These are phyloP conservation scores for Pyralis farinalis DNA, from an alignment of 2,888 invertebrate genomes.

Conservation along the genomic window DNA sequence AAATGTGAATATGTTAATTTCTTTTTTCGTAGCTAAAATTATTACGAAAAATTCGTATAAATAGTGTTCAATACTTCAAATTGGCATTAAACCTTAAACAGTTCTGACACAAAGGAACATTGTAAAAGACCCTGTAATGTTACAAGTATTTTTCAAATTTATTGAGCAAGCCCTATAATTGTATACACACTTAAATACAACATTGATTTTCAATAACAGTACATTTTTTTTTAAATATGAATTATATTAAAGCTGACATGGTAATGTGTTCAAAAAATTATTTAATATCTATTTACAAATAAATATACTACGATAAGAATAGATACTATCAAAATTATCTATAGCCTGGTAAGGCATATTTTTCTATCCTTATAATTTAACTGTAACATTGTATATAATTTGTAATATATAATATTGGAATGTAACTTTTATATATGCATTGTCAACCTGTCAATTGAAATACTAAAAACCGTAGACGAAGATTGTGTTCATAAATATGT, in stretches of 20 bases:
- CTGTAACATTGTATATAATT: no score
- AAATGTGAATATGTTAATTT: neutral
- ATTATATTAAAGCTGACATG: constrained; percentile 53
- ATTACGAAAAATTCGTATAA: constrained; percentile 6
- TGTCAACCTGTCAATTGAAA: no score
- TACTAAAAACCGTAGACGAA: no score
- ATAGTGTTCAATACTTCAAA: constrained; percentile 8
- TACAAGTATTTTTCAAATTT: constrained; percentile 11
- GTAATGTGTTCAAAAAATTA: constrained; percentile 46
- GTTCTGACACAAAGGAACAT: constrained; percentile 11
- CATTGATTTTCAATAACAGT: constrained; percentile 3
- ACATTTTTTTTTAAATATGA: constrained; percentile 16
- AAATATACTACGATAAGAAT: no score
- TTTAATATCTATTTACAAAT: no score
- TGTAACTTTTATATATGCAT: no score
- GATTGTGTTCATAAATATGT: no score
- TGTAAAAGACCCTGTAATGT: constrained; percentile 11
- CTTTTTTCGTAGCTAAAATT: neutral
- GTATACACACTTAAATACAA: constrained; percentile 6
- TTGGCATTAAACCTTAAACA: constrained; percentile 7
- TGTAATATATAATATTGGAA: no score
- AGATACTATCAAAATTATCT: no score
- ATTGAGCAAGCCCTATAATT: constrained; percentile 21
- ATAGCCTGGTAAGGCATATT: no score
- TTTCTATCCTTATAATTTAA: no score